Evolutionary conservation across 2,888 invertebrate genomes (phyloP).

Genomic region (Oscheius sp.): DNA sequence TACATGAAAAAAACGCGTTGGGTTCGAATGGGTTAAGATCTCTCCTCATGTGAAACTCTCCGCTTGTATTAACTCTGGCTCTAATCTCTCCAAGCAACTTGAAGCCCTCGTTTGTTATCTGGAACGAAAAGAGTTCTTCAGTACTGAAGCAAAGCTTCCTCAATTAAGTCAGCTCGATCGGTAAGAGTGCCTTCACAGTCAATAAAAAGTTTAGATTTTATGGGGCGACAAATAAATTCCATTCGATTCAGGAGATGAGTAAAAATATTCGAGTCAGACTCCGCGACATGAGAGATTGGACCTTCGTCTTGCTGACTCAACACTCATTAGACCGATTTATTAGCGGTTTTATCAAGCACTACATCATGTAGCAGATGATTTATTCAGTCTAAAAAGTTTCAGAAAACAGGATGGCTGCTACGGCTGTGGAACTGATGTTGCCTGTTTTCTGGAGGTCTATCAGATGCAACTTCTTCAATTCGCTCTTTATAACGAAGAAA

Average conservation of each 20-base stretch:
- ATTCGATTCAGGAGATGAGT: background rate
- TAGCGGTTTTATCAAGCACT: constrained; percentile 2
- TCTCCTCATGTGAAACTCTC: background rate
- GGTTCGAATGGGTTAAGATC: background rate
- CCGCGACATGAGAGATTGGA: constrained; percentile 1
- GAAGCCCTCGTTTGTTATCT: background rate
- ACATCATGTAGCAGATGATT: background rate
- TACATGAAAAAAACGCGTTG: too few relatives aligned
- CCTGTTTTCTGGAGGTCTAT: background rate
- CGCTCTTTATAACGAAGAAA: constrained; percentile 10
- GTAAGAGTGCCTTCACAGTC: background rate
- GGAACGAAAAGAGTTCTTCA: background rate
- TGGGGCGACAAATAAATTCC: constrained; percentile 4
- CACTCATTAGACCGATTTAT: background rate
- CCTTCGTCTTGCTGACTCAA: background rate
- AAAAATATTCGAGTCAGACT: background rate
- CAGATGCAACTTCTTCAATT: background rate
- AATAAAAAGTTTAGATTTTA: background rate
- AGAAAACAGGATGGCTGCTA: background rate
- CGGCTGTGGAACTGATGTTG: background rate
- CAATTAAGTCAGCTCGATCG: background rate
- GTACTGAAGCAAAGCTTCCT: background rate
- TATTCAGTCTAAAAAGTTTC: background rate
- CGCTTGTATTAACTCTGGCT: background rate
- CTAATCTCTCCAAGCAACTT: background rate